Evolutionary conservation across 2,113 vertebrate genomes (phyloP), one percentile per base, ranked within the genome.

Genomic region (Hymenochirus boettgeri): DNA sequence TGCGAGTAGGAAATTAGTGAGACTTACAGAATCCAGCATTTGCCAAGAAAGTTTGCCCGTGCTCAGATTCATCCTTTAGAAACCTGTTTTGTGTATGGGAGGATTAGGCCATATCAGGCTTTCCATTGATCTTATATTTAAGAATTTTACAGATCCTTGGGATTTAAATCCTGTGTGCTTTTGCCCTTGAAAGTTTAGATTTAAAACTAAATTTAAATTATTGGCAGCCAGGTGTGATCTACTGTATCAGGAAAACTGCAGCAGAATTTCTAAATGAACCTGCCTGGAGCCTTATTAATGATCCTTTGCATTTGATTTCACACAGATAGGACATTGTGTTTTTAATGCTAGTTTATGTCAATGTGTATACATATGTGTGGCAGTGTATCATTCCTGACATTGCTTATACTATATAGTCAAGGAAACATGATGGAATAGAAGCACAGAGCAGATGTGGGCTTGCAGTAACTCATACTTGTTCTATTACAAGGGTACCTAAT

Each of bases 281-380:
- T n/a, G 39, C 2, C 3, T n/a, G n/a, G n/a, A n/a, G 39, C 39
- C 17, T 11, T n/a, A 4, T 4, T 7, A 42, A 42, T 42, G 15
- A 42, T 42, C 39, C 39, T 42, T 42, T 15, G 39, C 39, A 42
- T 35, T 13, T 12, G 15, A 13, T 2, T 35, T 35, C 33, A 35
- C 33, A 7, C 15, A 35, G 33, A 35, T 35, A 17, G 13, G 39
- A n/a, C 11, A n/a, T 42, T 2, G 12, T 15, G 39, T 42, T 15
- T n/a, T 42, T 42, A 42, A 15, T 5, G 39, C 39, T 42, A 42
- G 39, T 42, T 42, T 42, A 42, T 42, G 39, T 42, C 39, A 42
- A 15, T 1, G 6, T 42, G 39, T 42, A 15, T n/a, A 42, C 39
- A n/a, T 18, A 3, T 42, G n/a, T n/a, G 7, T n/a, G 39, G 17